Evolutionary conservation across 2,888 invertebrate species (phyloP).

Genomic region (Cephus runcator): DNA sequence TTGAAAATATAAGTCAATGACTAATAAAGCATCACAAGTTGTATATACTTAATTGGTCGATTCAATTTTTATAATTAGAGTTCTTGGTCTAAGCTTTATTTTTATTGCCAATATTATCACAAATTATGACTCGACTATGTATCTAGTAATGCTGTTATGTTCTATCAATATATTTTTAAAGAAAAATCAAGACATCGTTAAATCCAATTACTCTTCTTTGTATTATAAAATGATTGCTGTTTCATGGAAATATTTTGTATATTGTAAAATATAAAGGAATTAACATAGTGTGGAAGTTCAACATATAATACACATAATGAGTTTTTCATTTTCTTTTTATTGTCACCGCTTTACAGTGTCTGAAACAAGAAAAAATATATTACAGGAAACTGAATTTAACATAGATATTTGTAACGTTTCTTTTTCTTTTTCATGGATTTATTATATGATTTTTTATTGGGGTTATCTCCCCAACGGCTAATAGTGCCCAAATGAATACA

Average conservation of each 20-base stretch:
- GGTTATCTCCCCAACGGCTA: slow-evolving; percentile 68
- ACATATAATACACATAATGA: background rate
- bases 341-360: background rate
- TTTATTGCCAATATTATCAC: background rate
- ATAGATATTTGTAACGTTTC: too few relatives aligned
- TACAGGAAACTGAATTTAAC: background rate
- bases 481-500: slow-evolving; percentile 37
- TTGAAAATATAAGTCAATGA: background rate
- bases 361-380: background rate
- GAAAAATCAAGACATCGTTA: background rate
- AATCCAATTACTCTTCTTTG: background rate
- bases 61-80: background rate
- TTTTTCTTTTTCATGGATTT: background rate
- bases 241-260: background rate
- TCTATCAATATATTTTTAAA: background rate
- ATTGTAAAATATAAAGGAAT: background rate
- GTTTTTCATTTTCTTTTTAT: slow-evolving; percentile 3
- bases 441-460: slow-evolving; percentile 64
- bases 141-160: background rate
- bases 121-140: background rate
- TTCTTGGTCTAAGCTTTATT: background rate
- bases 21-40: background rate
- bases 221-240: background rate
- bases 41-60: background rate
- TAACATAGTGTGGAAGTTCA: background rate